Percentiles rank a stretch among this genome's conserved stretches.
These are phyloP conservation scores for Cotesia congregata DNA, from an alignment of 2,888 invertebrate species.

Conservation along the genomic window DNA sequence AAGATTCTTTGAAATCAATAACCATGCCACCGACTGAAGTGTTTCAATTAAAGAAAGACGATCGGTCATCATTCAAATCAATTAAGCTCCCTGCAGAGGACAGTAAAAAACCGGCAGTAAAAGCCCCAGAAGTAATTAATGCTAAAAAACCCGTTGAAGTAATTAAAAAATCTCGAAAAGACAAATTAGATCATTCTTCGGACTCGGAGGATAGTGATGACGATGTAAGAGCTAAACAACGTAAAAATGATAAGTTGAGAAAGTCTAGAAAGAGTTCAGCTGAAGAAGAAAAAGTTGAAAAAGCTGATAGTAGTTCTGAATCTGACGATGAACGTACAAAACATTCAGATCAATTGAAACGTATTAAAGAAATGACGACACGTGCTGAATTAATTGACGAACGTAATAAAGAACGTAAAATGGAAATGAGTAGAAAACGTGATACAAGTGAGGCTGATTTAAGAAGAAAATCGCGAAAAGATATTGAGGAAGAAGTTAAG, in stretches of 20 bases:
- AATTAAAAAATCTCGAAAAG: constrained; percentile 60
- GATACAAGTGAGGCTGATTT: constrained; percentile 69
- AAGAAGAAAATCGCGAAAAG: constrained; percentile 68
- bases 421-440: constrained; percentile 65
- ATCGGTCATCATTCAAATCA: constrained; percentile 55
- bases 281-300: constrained; percentile 73
- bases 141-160: constrained; percentile 60
- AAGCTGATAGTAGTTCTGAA: constrained; percentile 72
- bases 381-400: constrained; percentile 63
- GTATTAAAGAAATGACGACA: constrained; percentile 56
- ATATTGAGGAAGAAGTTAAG: constrained; percentile 71
- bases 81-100: constrained; percentile 57
- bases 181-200: constrained; percentile 63
- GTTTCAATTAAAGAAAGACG: constrained; percentile 66
- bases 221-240: constrained; percentile 64
- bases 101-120: constrained; percentile 58
- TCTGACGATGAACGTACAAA: constrained; percentile 72
- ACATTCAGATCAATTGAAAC: constrained; percentile 61
- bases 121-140: constrained; percentile 53
- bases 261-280: constrained; percentile 65
- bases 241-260: constrained; percentile 60
- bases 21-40: constrained; percentile 58
- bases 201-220: constrained; percentile 65
- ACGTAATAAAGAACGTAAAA: constrained; percentile 67
- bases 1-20: constrained; percentile 62